Base-by-base conservation (phyloP, 2,888 invertebrate genomes). In the Sarcophaga rosellei region DNA sequence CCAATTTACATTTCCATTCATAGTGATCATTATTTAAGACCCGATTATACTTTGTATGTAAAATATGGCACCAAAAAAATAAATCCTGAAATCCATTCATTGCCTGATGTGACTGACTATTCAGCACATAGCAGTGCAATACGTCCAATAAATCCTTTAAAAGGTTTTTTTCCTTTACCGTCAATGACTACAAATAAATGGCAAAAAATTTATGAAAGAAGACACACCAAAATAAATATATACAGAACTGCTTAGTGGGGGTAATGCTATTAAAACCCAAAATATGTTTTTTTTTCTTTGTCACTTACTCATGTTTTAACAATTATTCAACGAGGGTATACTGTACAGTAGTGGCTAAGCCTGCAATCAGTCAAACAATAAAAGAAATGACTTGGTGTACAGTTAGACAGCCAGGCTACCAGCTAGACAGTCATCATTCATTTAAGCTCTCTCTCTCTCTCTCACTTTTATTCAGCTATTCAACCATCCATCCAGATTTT, bases 21-120 rank as follows among this genome's bases (percentile, higher is more conserved):
- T 47, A 44, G 62, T 17, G 47, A 69, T 45, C 44, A 44, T 73
- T 62, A 69, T 61, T 78, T 62, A 47, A 69, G 25, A 47, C 8
- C 45, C 45, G 68, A 62, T 78, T 69, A 62, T 53, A 53, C 17
- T 15, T 17, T 53, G 17, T 53, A 10, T 47, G 15, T 47, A 47
- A 47, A 47, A 47, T 47, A 47, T 53, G 5, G 17, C 3, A 17
- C 8, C 8, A 35, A 53, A 53, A 53, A 53, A 17, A 53, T 17
- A 0, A 53, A 4, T 53, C 15, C 53, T 53, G 35, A 35, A 35
- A 35, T 35, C 10, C 35, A 35, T 35, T 0, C 35, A 35, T 35
- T 35, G 35, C 35, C 35, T 35, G 35, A 35, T 35, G 35, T 35
- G 4, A 35, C 35, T 35, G 8, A 35, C 8, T 35, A 35, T 35